Conservation (phyloP, 2,113 vertebrate species). For the Pycnonotus jocosus region DNA sequence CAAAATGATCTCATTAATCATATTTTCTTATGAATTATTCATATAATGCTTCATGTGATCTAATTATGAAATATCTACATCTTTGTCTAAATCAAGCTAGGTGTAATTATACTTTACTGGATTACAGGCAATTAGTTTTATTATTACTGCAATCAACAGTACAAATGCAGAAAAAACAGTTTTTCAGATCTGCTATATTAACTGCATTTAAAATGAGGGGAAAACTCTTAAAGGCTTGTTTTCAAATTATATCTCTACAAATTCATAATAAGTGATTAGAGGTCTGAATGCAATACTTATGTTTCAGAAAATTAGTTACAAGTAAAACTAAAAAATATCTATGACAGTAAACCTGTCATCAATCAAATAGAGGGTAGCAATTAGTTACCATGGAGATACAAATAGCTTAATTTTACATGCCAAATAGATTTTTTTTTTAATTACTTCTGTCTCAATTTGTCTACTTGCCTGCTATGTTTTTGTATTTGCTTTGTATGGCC, state of each 20-base stretch:
- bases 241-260: constrained; percentile 2
- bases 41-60: neutral
- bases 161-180: neutral
- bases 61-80: neutral
- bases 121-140: constrained; percentile 42
- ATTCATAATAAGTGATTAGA: constrained; percentile 21
- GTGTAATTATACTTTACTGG: constrained; percentile 33
- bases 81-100: constrained; percentile 28
- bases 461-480: neutral
- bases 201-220: neutral
- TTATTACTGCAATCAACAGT: constrained; percentile 40
- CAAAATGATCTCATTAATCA: neutral
- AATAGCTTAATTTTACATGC: neutral
- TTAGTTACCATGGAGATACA: neutral
- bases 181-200: constrained; percentile 17
- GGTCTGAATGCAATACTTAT: neutral
- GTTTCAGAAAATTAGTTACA: neutral
- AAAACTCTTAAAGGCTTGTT: neutral
- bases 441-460: neutral
- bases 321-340: neutral
- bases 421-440: neutral
- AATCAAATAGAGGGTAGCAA: neutral
- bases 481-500: neutral
- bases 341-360: neutral
- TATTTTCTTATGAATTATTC: constrained; percentile 27